Evolutionary conservation across 2,888 invertebrate species (phyloP).

Genomic region (Chromoteleia sp.): DNA sequence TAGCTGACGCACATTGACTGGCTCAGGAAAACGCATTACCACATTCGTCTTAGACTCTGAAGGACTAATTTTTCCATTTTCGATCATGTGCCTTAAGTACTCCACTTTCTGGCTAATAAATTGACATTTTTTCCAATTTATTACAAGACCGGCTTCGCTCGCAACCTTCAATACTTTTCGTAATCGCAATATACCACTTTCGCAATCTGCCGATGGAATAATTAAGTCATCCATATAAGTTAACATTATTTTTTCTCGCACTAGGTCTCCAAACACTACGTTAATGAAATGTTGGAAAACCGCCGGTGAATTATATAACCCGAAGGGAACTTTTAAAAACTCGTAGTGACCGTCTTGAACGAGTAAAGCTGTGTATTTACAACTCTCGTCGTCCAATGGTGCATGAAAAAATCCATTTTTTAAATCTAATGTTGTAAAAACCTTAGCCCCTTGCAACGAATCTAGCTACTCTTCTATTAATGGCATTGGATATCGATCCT

Average conservation of each 20-base stretch:
- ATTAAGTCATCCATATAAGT: constrained; percentile 18
- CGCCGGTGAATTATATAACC: constrained; percentile 9
- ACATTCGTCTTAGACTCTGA: constrained; percentile 12
- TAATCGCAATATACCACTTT: neutral
- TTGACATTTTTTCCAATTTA: constrained; percentile 23
- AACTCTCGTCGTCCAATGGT: neutral
- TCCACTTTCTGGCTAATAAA: constrained; percentile 1
- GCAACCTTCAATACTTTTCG: constrained; percentile 3
- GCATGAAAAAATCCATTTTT: constrained; percentile 9
- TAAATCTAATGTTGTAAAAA: constrained; percentile 9
- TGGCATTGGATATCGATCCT: constrained; percentile 66
- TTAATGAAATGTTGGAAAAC: constrained; percentile 19
- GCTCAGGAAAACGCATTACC: constrained; percentile 33
- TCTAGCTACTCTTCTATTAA: constrained; percentile 28
- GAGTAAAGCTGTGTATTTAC: constrained; percentile 10
- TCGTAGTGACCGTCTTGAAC: constrained; percentile 29
- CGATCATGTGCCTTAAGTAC: constrained; percentile 24
- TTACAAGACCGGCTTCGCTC: constrained; percentile 9
- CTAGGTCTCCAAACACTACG: too few relatives aligned
- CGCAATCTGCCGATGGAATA: constrained; percentile 5
- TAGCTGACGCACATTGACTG: neutral
- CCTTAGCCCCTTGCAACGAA: neutral
- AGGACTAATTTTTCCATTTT: constrained; percentile 12
- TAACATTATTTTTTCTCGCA: too few relatives aligned
- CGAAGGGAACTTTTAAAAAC: too few relatives aligned